Percentiles rank a stretch among this genome's conserved stretches.
Conservation (phyloP, 2,797 vertebrate species). For the Anabas testudineus region DNA sequence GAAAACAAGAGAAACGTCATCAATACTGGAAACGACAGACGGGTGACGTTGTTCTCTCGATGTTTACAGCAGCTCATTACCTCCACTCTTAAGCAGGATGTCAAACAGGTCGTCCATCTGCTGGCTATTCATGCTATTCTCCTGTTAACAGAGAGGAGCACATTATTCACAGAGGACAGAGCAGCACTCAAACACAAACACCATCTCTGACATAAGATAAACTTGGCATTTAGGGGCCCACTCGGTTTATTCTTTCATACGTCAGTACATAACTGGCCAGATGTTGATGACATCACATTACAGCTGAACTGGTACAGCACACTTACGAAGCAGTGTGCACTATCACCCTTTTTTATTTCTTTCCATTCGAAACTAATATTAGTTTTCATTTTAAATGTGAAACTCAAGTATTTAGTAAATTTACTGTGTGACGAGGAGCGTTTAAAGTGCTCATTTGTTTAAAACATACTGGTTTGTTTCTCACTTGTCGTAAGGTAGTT, state of each 20-base stretch:
- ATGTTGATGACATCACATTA: background rate
- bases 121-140: constrained; percentile 88
- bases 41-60: accelerated
- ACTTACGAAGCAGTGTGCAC: background rate
- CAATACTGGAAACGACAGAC: background rate
- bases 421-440: too few species aligned
- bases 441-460: too few species aligned
- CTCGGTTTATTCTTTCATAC: background rate
- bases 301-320: background rate
- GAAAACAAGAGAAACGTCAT: background rate
- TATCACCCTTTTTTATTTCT: too few species aligned
- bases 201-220: background rate
- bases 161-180: background rate
- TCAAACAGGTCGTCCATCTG: constrained; percentile 97
- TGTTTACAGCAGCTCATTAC: constrained; percentile 74
- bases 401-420: too few species aligned
- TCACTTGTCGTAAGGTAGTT: too few species aligned
- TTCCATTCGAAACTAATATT: too few species aligned
- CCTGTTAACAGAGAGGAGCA: constrained; percentile 74
- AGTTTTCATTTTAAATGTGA: too few species aligned
- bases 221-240: background rate
- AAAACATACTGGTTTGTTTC: too few species aligned
- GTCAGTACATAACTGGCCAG: background rate
- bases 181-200: background rate
- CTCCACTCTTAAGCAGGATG: constrained; percentile 95